A percentile compares a stretch with the other conserved stretches of the same genome.
Evolutionary conservation across 2,888 invertebrate species (phyloP).

Genomic region (Fissipunctia ypsillon): DNA sequence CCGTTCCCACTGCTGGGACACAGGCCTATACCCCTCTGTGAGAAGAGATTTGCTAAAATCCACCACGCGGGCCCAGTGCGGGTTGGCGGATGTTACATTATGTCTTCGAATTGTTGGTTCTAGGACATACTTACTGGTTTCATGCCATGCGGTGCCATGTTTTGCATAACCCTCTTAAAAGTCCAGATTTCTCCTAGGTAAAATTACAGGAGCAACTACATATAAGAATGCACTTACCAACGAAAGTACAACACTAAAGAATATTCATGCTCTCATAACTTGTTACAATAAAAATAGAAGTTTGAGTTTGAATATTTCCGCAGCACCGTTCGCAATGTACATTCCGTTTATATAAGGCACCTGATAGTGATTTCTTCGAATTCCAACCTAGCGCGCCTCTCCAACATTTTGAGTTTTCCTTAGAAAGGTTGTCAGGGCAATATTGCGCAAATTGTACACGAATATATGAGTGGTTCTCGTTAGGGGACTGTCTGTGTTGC

Average conservation of each 20-base stretch:
- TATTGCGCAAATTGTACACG: slow-evolving; percentile 30
- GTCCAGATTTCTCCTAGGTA: slow-evolving; percentile 12
- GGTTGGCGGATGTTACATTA: neutral
- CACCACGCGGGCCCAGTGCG: no score
- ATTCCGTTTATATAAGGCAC: slow-evolving; percentile 35
- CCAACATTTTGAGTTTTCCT: slow-evolving; percentile 10
- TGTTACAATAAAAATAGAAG: slow-evolving; percentile 45
- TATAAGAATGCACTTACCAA: slow-evolving; percentile 10
- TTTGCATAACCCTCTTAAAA: slow-evolving; percentile 1
- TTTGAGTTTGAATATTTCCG: slow-evolving; percentile 34
- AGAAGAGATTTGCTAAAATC: neutral
- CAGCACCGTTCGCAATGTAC: slow-evolving; percentile 33
- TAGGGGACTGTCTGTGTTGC: slow-evolving; percentile 23
- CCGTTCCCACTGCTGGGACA: neutral
- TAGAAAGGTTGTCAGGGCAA: slow-evolving; percentile 34
- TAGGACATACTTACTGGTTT: neutral
- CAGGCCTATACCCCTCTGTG: neutral
- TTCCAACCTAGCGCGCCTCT: slow-evolving; percentile 18
- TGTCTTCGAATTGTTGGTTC: neutral
- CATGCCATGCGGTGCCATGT: neutral
- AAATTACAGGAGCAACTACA: neutral
- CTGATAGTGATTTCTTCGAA: slow-evolving; percentile 56
- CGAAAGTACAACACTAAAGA: slow-evolving; percentile 11
- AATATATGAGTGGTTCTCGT: slow-evolving; percentile 34
- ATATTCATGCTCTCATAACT: slow-evolving; percentile 37